Percentiles rank a stretch among this genome's conserved stretches.
phyloP scores from a whole-genome alignment of 2,113 vertebrate species.

The Campylomormyrus tamandua region DNA sequence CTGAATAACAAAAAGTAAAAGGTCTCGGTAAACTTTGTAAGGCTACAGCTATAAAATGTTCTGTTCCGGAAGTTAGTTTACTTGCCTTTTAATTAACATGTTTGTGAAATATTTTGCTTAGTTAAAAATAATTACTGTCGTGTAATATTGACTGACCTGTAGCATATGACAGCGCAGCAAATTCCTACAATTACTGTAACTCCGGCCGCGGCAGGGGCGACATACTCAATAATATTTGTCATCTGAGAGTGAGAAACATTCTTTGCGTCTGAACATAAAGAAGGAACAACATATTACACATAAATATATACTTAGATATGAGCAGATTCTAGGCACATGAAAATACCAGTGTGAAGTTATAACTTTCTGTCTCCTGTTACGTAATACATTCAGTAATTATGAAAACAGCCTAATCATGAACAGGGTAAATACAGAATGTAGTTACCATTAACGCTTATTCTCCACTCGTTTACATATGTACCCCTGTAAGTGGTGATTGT shows the following conservation, averaged over 20 bases:
- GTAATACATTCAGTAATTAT: not conserved
- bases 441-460: not conserved
- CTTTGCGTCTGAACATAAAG: not conserved
- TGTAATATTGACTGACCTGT: not conserved
- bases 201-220: not conserved
- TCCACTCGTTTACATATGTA: not conserved
- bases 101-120: not conserved
- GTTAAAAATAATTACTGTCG: not conserved
- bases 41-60: not conserved
- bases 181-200: not conserved
- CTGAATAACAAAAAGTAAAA: not conserved
- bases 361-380: not conserved
- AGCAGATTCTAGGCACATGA: not conserved
- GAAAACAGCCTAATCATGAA: not conserved
- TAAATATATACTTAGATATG: not conserved
- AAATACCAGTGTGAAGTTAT: not conserved
- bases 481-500: not conserved
- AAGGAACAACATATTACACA: not conserved
- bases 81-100: not conserved
- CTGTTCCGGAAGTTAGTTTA: not conserved
- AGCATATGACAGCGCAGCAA: not conserved
- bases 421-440: not conserved
- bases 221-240: not conserved
- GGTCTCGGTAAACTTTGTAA: too few relatives aligned
- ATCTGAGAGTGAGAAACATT: too few relatives aligned